Evolutionary conservation across 2,888 invertebrate genomes (phyloP).

Genomic region (Phoenoteleia sp.): DNA sequence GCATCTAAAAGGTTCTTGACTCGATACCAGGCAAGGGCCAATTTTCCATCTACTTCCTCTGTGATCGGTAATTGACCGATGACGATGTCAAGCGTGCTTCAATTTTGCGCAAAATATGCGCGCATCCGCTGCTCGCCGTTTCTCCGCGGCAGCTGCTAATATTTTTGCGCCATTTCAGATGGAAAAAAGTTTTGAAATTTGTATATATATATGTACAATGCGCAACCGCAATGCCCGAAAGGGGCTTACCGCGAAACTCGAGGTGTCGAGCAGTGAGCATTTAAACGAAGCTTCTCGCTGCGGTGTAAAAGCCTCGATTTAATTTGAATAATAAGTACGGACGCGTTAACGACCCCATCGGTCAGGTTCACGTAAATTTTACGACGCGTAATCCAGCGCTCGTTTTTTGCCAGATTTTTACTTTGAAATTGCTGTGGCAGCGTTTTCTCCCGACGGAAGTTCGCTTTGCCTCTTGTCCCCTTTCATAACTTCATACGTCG

Average conservation of each 20-base stretch:
- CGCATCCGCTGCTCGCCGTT: background rate
- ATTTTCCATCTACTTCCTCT: slow-evolving; percentile 54
- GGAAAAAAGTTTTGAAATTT: background rate
- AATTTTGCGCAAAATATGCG: background rate
- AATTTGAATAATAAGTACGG: slow-evolving; percentile 81
- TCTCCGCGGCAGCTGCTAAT: too few species aligned
- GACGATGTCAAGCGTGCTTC: slow-evolving; percentile 30
- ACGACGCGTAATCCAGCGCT: slow-evolving; percentile 64
- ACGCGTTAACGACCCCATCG: slow-evolving; percentile 79
- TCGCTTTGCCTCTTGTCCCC: background rate
- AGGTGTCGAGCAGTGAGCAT: slow-evolving; percentile 64
- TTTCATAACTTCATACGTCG: background rate
- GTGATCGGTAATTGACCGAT: slow-evolving; percentile 40
- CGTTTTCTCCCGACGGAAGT: slow-evolving; percentile 3
- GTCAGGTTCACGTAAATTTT: slow-evolving; percentile 75
- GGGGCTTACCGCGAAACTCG: slow-evolving; percentile 56
- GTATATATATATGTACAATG: background rate
- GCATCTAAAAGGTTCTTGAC: slow-evolving; percentile 59
- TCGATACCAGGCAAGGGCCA: slow-evolving; percentile 37
- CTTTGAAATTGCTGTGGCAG: slow-evolving; percentile 28
- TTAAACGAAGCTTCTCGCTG: slow-evolving; percentile 70
- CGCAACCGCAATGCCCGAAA: slow-evolving; percentile 32
- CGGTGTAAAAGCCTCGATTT: slow-evolving; percentile 77
- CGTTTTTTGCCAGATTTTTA: slow-evolving; percentile 54
- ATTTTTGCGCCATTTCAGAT: too few species aligned